phyloP scores from a whole-genome alignment of 2,113 vertebrate genomes.

The Athene cunicularia region DNA sequence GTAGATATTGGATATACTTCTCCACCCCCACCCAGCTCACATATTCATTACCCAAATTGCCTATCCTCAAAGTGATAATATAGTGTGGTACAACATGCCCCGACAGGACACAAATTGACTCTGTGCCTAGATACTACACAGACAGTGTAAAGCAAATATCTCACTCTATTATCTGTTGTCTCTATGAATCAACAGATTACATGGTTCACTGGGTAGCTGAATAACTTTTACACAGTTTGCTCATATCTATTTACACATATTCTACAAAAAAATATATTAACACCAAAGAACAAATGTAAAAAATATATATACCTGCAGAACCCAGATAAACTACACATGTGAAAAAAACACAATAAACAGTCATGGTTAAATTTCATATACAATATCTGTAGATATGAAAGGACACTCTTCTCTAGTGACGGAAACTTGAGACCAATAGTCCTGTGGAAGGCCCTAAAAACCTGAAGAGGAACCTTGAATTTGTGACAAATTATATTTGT shows the following conservation, averaged over 20 bases:
- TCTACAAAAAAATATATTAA: slow-evolving; percentile 80
- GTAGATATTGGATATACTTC: slow-evolving; percentile 62
- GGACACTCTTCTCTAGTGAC: neutral
- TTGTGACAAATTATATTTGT: neutral
- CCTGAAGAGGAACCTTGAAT: neutral
- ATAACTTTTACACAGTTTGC: slow-evolving; percentile 84
- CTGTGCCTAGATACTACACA: slow-evolving; percentile 67
- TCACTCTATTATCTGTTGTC: slow-evolving; percentile 87
- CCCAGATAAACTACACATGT: slow-evolving; percentile 50
- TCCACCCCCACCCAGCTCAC: slow-evolving; percentile 69
- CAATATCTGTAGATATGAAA: neutral
- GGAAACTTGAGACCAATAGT: neutral
- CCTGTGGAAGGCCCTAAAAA: neutral
- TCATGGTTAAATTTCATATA: neutral
- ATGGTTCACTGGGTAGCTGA: slow-evolving; percentile 82
- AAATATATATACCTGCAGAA: slow-evolving; percentile 23
- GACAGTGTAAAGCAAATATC: slow-evolving; percentile 80
- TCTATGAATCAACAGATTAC: slow-evolving; percentile 84
- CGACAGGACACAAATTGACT: slow-evolving; percentile 82
- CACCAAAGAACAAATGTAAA: slow-evolving; percentile 72
- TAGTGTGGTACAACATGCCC: slow-evolving; percentile 81
- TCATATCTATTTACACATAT: slow-evolving; percentile 84
- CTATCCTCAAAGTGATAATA: slow-evolving; percentile 79
- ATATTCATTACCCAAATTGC: slow-evolving; percentile 84
- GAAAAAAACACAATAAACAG: slow-evolving; percentile 28